Evolutionary conservation across 1,140 invertebrate genomes (phyloP).

Genomic region (Neomicropteryx cornuta): DNA sequence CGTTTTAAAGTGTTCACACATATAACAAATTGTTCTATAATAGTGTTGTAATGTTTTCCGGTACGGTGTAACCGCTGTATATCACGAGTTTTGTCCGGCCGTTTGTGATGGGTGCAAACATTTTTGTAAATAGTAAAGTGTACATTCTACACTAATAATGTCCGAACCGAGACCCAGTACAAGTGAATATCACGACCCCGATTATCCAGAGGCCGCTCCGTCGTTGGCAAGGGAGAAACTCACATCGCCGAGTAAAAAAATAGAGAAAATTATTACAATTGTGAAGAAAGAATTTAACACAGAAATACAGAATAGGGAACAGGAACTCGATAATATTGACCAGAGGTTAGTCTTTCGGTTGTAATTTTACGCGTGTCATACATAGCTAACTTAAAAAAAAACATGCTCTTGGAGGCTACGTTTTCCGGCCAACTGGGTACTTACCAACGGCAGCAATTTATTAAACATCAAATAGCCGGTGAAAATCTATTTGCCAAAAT

Average conservation of each 20-base stretch:
- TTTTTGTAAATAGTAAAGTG: slow-evolving; percentile 24
- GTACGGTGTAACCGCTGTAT: too few species aligned
- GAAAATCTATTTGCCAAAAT: slow-evolving; percentile 3
- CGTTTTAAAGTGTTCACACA: too few species aligned
- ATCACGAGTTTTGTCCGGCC: too few species aligned
- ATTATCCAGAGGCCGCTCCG: slow-evolving; percentile 25
- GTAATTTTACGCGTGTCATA: slow-evolving; percentile 6
- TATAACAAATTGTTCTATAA: too few species aligned
- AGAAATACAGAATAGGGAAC: slow-evolving; percentile 28
- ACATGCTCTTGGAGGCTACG: slow-evolving; percentile 1
- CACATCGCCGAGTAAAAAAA: slow-evolving; percentile 22
- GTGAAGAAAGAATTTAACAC: slow-evolving; percentile 30
- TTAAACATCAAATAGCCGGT: background rate
- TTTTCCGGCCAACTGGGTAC: background rate
- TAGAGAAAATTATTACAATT: slow-evolving; percentile 28
- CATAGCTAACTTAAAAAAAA: slow-evolving; percentile 1
- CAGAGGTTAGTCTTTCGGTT: slow-evolving; percentile 23
- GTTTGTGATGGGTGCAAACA: too few species aligned
- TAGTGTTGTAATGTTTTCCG: too few species aligned
- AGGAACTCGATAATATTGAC: slow-evolving; percentile 28
- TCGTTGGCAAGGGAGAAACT: slow-evolving; percentile 19
- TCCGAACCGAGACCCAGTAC: slow-evolving; percentile 18
- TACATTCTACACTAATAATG: slow-evolving; percentile 23
- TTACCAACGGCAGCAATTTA: background rate
- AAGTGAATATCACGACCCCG: slow-evolving; percentile 30